Base-by-base conservation (phyloP, 2,888 invertebrate species). In the Tipula unca region DNA sequence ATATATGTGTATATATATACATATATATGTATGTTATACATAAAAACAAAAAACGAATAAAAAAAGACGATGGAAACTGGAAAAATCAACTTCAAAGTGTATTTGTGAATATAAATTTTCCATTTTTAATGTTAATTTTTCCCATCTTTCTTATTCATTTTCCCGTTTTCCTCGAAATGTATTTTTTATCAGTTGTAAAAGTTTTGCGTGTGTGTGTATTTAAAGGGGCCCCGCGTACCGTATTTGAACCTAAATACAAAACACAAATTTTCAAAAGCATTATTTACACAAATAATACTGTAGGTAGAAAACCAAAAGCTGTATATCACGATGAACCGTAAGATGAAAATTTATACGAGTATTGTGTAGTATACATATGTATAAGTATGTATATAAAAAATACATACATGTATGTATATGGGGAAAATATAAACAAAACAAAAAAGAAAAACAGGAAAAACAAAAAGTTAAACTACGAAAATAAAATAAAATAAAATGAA, bases 51-150 rank as follows among this genome's bases (percentile, higher is more conserved):
- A 69, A 20, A 69, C 20, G 25, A 25, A 69, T 25, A 20, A 20
- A 10, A 69, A 25, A 69, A 69, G 20, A 25, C 69, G 69, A 69
- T 69, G 25, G 69, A 25, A 69, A 25, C 17, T 54, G 48, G 17
- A 54, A 69, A 48, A 69, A 69, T 69, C 69, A 69, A 69, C 69
- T 69, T 69, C 69, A 69, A 69, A 69, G 69, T 69, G 25, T 69
- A 69, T 69, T 69, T 69, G 69, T 25, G 69, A 69, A 69, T 25
- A 69, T 69, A 69, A 8, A 69, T 69, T 69, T 69, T 69, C 69
- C 69, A 69, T 69, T 69, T 69, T 69, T 69, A 69, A 69, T 69
- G 69, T 69, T 25, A 69, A 69, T 69, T 69, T 69, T 54, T 54
- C 13, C 48, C n/a, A 54, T 54, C 48, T 54, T 69, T 69, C 69